Evolutionary conservation across 2,888 invertebrate genomes (phyloP), one percentile per base, ranked within the genome.

Genomic region (Julus scanicus): DNA sequence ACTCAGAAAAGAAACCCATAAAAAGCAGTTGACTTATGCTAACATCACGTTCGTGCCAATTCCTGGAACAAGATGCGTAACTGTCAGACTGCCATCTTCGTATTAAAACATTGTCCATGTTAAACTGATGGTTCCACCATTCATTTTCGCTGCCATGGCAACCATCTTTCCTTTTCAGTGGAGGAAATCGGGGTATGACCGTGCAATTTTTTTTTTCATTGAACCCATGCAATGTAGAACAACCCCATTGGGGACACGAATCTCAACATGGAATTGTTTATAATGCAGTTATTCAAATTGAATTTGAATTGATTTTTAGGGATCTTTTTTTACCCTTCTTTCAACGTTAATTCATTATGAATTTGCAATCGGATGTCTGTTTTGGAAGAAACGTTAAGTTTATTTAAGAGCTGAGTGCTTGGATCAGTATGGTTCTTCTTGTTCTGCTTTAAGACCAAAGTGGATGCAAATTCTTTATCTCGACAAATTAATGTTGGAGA

Each of bases 71-170:
- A 20, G 63, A 63, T 63, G 1, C 63, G n/a, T 29, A 2, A 71
- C 71, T 71, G 71, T 20, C 4, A 20, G 29, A 29, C 71, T 71
- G 29, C 71, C 4, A 20, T 8, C 71, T 3, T 71, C 71, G 11
- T 71, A 29, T 20, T 20, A 71, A 71, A 71, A 71, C 71, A 71
- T 71, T 71, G 71, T 29, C 29, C 71, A 71, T 71, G 71, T 71
- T 71, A 71, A 71, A 71, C 29, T 29, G 29, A 4, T 71, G 29
- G 71, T 29, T 71, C 71, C 17, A n/a, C 17, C 8, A 29, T n/a
- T 29, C 71, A 71, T 71, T 4, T 71, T 71, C 71, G 71, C 71
- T 71, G 71, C 11, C 71, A 71, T 71, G 71, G 71, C 71, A 71
- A 71, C 71, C 71, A 71, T 11, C 71, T 29, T 9, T 29, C 71